Evolutionary conservation across 2,113 vertebrate species (phyloP), one percentile per base, ranked within the genome.

Genomic region (Hippopotamus amphibius): DNA sequence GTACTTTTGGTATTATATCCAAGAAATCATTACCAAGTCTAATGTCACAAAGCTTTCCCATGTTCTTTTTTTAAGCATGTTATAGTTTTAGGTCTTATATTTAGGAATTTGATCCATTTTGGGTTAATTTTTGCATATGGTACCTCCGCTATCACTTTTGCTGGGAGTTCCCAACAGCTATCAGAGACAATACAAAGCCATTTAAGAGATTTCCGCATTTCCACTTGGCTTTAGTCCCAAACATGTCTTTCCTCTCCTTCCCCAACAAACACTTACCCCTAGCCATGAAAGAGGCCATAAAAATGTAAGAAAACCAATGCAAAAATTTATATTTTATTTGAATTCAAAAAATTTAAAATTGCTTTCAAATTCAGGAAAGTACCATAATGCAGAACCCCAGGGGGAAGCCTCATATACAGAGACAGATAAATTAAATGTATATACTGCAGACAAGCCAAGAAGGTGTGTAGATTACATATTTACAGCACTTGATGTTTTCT

Each of bases 321-420:
- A 99, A 99, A 99, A 99, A 99, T 99, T 99, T 99, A 99, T 98
- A 99, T 98, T 99, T 99, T 99, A 99, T 99, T 99, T 99, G 99
- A 99, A 99, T 99, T 99, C 99, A 99, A 99, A 99, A 99, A 99
- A 99, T 99, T 99, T 99, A 99, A 99, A 99, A 99, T 99, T 99
- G 99, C 99, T 99, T 99, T 99, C 99, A 99, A 99, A 99, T 99
- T 99, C 99, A 99, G 99, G 98, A 99, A 99, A 99, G 99, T 99
- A 99, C 99, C 99, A 99, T 97, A 99, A 99, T 99, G 99, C 98
- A 99, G 99, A 99, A 99, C 99, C 99, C 99, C 99, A 98, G 99
- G 99, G 99, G 99, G 99, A 99, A 99, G 99, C 99, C 99, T 99
- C 99, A 99, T 99, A 99, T 99, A 99, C 99, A 99, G 99, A 99